phyloP scores from a whole-genome alignment of 2,797 vertebrate species.

The Acanthis flammea region DNA sequence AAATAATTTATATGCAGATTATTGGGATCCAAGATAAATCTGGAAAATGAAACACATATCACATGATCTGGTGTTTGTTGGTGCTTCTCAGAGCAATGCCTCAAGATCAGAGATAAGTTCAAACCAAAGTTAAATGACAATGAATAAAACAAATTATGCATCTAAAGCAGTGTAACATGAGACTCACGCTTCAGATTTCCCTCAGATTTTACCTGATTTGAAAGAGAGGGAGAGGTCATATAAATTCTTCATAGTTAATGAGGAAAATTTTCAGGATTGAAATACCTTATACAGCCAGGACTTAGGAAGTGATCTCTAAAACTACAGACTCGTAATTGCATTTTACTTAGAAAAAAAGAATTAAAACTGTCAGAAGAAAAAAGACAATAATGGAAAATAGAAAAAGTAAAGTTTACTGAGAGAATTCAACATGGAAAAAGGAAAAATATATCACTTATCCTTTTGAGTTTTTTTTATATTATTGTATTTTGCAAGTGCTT shows the following conservation, averaged over 20 bases:
- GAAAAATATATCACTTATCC: not conserved
- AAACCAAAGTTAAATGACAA: not conserved
- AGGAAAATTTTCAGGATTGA: not conserved
- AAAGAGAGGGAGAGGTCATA: not conserved
- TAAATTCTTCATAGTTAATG: not conserved
- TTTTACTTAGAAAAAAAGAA: not conserved
- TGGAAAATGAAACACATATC: not conserved
- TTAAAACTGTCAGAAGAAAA: not conserved
- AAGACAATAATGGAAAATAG: not conserved
- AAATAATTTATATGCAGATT: not conserved
- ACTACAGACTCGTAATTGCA: not conserved
- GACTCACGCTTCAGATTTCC: rapidly evolving
- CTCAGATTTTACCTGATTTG: not conserved
- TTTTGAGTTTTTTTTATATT: not conserved
- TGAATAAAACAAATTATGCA: not conserved
- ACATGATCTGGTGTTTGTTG: not conserved
- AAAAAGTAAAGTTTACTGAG: not conserved
- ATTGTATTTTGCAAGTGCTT: not conserved
- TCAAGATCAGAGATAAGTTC: not conserved
- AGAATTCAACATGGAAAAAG: not conserved
- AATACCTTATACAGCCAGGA: not conserved
- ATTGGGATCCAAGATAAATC: not conserved
- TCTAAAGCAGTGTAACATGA: not conserved
- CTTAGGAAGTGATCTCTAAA: not conserved
- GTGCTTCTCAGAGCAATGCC: not conserved